These are phyloP conservation scores for Drosophila yakuba DNA, from an alignment of 1,140 invertebrate species.

Conservation along the genomic window DNA sequence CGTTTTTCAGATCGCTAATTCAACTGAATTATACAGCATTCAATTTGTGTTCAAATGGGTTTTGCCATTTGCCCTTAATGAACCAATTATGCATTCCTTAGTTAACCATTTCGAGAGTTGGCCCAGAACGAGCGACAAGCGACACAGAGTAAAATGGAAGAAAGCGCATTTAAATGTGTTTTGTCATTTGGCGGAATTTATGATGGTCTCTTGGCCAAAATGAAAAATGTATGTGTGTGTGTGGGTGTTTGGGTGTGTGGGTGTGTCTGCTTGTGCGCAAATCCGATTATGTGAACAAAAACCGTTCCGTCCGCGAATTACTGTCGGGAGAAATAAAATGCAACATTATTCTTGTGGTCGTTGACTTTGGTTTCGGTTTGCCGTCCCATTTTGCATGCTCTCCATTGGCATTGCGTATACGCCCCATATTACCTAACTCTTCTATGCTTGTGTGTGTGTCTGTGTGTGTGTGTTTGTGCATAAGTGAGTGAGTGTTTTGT, in stretches of 20 bases:
- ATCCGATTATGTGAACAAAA: constrained; percentile 79
- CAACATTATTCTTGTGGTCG: constrained; percentile 79
- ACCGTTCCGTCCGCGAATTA: constrained; percentile 73
- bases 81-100: constrained; percentile 42
- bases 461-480: too few species aligned
- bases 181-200: constrained; percentile 42
- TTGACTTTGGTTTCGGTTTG: constrained; percentile 52
- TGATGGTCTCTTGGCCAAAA: constrained; percentile 12
- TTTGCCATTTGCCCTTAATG: constrained; percentile 10
- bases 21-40: background rate
- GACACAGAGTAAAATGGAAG: constrained; percentile 42
- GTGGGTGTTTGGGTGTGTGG: constrained; percentile 5
- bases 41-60: constrained; percentile 3
- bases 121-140: constrained; percentile 30
- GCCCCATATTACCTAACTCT: constrained; percentile 61
- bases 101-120: constrained; percentile 12
- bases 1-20: background rate
- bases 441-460: constrained; percentile 21
- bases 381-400: constrained; percentile 1
- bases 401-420: constrained; percentile 50
- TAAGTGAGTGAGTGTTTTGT: background rate
- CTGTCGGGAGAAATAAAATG: constrained; percentile 78
- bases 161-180: constrained; percentile 51
- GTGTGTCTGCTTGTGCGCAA: constrained; percentile 31
- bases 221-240: background rate